Conservation (phyloP, 2,797 vertebrate species). For the Diplodus sargus region DNA sequence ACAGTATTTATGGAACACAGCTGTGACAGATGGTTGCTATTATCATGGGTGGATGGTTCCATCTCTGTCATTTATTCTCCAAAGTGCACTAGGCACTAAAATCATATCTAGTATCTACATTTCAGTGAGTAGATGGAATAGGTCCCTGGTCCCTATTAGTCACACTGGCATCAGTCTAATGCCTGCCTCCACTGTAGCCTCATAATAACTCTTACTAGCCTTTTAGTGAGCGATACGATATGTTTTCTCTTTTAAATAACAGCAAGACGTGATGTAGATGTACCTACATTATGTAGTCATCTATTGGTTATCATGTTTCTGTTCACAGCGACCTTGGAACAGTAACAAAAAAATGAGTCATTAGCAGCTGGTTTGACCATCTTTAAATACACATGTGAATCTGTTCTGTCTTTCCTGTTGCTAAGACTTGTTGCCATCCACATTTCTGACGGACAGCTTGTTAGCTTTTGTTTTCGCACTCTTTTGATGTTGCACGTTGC, state of each 20-base stretch:
- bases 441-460: conserved; percentile 33
- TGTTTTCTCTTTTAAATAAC: conserved; percentile 9
- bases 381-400: conserved; percentile 16
- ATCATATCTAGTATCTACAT: conserved; percentile 22
- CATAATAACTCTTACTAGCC: conserved; percentile 1
- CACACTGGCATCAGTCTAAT: conserved; percentile 20
- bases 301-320: conserved; percentile 10
- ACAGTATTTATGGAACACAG: conserved; percentile 22
- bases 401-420: conserved; percentile 16
- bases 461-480: conserved; percentile 38
- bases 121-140: conserved; percentile 28
- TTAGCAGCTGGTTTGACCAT: conserved; percentile 22
- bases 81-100: conserved; percentile 9
- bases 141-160: conserved; percentile 23
- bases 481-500: conserved; percentile 29
- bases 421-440: conserved; percentile 37
- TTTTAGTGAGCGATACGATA: conserved; percentile 18
- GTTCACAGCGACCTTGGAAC: conserved; percentile 8
- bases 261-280: not conserved
- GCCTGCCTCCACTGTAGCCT: not conserved
- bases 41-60: conserved; percentile 27
- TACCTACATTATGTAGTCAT: not conserved
- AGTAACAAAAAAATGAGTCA: conserved; percentile 33
- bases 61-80: conserved; percentile 42
- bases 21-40: conserved; percentile 30